Evolutionary conservation across 2,888 invertebrate species (phyloP), one percentile per base, ranked within the genome.

Genomic region (Tuberolachnus salignus): DNA sequence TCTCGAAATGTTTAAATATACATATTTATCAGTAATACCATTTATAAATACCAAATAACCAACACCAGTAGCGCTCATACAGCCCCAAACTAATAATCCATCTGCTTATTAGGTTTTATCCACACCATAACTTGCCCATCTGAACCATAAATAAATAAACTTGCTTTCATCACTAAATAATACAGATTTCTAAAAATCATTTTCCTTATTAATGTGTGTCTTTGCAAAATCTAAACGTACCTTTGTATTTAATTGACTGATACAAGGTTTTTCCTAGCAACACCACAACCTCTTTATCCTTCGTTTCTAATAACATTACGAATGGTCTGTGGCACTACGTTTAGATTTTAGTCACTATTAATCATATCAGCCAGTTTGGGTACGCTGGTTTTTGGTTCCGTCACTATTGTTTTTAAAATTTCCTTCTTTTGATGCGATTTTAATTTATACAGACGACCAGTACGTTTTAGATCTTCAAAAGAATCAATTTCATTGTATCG

Each of bases 1-100:
- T n/a, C n/a, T n/a, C 63, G 63, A 63, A 63, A 83, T 83, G 34
- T 81, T 71, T 11, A 82, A 63, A 70, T 83, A 83, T 0, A 26
- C 19, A 61, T 82, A 72, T 74, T 82, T 81, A 16, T 81, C 67
- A 59, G 83, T 26, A 34, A 82, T 83, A 13, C 82, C 81, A 14
- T 82, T 82, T 42, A 83, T 82, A 82, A 69, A 81, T n/a, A n/a
- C n/a, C n/a, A n/a, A n/a, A n/a, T n/a, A n/a, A n/a, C n/a, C n/a
- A n/a, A n/a, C n/a, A n/a, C n/a, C n/a, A n/a, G n/a, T n/a, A n/a
- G n/a, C n/a, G n/a, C n/a, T n/a, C n/a, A n/a, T n/a, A n/a, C n/a
- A 81, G n/a, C 81, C 81, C 75, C 82, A 82, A 23, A 83, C 72
- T 80, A 82, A 81, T 11, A 66, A 66, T 66, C 66, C 66, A 66